phyloP scores from a whole-genome alignment of 2,113 vertebrate genomes.

The Delphinapterus leucas region DNA sequence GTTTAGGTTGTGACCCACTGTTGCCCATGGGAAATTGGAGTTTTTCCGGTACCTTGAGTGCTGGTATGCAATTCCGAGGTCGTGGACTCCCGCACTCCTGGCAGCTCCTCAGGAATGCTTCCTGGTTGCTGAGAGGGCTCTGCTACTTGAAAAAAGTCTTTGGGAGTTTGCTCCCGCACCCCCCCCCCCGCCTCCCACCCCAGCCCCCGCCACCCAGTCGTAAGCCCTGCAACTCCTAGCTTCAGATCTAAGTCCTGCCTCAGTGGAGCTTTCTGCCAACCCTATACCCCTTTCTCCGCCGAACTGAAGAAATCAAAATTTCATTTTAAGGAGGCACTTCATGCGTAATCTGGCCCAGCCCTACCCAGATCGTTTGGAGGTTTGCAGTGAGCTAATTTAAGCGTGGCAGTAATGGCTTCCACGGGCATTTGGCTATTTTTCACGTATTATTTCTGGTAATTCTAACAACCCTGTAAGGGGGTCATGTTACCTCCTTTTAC shows the following conservation, averaged over 20 bases:
- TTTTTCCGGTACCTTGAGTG: background rate
- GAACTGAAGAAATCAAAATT: background rate
- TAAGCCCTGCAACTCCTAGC: background rate
- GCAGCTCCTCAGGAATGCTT: background rate
- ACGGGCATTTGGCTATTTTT: background rate
- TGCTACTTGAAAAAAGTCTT: background rate
- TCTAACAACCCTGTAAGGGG: background rate
- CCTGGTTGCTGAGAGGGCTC: background rate
- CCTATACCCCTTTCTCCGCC: background rate
- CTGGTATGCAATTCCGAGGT: background rate
- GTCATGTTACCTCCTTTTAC: background rate
- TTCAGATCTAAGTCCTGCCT: background rate
- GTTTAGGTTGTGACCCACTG: background rate
- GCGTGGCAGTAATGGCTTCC: background rate
- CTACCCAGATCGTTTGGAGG: background rate
- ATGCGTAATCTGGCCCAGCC: background rate
- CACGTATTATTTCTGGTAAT: background rate
- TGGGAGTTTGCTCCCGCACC: background rate
- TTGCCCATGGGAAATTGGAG: background rate
- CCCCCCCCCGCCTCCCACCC: no score
- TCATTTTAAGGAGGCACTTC: background rate
- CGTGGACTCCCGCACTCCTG: background rate
- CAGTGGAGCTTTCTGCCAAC: background rate
- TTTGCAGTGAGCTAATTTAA: background rate
- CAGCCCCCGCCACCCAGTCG: no score